Evolutionary conservation across 2,113 vertebrate species (phyloP).

Genomic region (Pipra filicauda): DNA sequence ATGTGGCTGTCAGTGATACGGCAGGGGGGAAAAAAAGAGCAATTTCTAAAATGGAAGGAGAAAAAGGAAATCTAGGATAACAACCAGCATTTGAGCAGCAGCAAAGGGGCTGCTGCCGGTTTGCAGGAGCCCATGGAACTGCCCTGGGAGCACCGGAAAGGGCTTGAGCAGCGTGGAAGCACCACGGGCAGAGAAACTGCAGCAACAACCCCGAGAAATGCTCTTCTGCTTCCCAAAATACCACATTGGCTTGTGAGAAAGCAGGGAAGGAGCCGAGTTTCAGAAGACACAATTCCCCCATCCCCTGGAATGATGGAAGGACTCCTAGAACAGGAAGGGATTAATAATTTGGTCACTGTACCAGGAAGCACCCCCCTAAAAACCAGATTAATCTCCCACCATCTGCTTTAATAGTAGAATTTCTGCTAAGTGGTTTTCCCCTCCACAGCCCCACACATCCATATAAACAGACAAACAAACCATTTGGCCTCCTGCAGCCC

Average conservation of each 20-base stretch:
- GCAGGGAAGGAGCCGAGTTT: neutral
- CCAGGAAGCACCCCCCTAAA: neutral
- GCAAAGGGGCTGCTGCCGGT: neutral
- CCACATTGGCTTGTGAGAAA: neutral
- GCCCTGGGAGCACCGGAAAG: neutral
- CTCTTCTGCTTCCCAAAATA: neutral
- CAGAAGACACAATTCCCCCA: neutral
- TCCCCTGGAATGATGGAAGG: accelerated
- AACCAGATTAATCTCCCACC: neutral
- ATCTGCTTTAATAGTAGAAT: constrained; percentile 10
- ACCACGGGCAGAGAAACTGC: neutral
- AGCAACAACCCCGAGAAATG: neutral
- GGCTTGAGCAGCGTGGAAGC: neutral
- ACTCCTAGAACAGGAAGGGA: neutral
- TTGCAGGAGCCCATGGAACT: neutral
- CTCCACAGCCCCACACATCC: neutral
- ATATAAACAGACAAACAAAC: constrained; percentile 15
- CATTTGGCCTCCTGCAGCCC: neutral
- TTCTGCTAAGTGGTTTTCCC: constrained; percentile 1
- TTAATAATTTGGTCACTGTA: neutral
- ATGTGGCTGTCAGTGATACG: neutral
- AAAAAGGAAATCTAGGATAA: neutral
- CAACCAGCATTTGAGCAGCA: neutral
- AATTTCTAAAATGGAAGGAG: neutral
- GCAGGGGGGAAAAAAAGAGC: neutral